Base-by-base conservation (phyloP, 1,140 invertebrate species). In the Cheumatopsyche charites region DNA sequence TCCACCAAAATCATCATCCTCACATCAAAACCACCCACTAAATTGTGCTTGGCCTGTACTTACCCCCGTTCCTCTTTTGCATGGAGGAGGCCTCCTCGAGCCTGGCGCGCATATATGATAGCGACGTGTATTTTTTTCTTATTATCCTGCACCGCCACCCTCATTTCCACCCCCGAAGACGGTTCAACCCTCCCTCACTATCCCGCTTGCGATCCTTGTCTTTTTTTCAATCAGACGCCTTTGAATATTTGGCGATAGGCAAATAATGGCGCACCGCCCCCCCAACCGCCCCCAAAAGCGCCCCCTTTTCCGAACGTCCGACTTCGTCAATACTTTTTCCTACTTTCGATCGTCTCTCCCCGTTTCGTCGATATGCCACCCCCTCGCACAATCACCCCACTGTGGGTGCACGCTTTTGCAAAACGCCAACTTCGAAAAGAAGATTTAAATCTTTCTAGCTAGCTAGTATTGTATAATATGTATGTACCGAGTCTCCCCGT, bases 231-330 rank as follows among this genome's bases (percentile, higher is more conserved):
- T 76, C 75, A 76, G 72, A 76, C 75, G 72, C 75, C 75, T 76
- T 76, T 76, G 75, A 76, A 76, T 76, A 76, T 76, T 76, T 76
- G 75, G 71, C 72, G 75, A 73, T 76, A 76, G 75, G 75, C 75
- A 73, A 73, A 76, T 76, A 75, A 73, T 75, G 74, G 74, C 66
- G 29, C 29, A 66, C 26, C 17, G 13, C 52, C 73, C 70, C 70
- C 55, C 12, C 62, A 63, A 9, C 62, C n/a, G n/a, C n/a, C n/a
- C n/a, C n/a, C n/a, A n/a, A n/a, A n/a, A n/a, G 26, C 25, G 19
- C 13, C 67, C 49, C n/a, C 25, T 19, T 9, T 23, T 61, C 12
- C 67, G 49, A 52, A 41, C 13, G 21, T 19, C 65, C 41, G 45
- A 58, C 65, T 52, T 67, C 65, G 65, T 67, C 65, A 67, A 67